Evolutionary conservation across 2,888 invertebrate species (phyloP).

Genomic region (Apantesis nais): DNA sequence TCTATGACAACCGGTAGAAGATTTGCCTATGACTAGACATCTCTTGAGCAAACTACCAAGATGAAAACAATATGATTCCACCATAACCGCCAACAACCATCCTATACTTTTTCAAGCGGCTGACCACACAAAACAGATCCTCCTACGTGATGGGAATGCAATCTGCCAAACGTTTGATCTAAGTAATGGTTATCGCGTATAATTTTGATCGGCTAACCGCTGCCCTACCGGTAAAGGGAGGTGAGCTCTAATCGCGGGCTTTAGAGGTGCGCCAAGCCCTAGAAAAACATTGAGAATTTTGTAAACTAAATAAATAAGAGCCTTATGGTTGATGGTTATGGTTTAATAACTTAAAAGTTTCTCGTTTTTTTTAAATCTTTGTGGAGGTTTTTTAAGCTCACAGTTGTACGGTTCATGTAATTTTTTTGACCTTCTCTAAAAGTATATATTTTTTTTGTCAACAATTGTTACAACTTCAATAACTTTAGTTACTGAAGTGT

Average conservation of each 20-base stretch:
- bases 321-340: too few species aligned
- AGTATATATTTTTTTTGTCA: too few species aligned
- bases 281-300: not conserved
- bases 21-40: not conserved
- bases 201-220: slow-evolving; percentile 50
- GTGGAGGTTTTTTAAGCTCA: not conserved
- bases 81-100: slow-evolving; percentile 35
- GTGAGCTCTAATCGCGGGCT: slow-evolving; percentile 54
- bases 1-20: not conserved
- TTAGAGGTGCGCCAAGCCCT: slow-evolving; percentile 31
- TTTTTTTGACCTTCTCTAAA: too few species aligned
- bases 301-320: not conserved
- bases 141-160: slow-evolving; percentile 35
- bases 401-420: not conserved
- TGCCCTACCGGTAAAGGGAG: slow-evolving; percentile 31
- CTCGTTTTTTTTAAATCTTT: not conserved
- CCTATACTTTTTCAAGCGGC: slow-evolving; percentile 4
- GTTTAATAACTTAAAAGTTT: not conserved
- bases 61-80: not conserved
- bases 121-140: slow-evolving; percentile 39
- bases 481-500: too few species aligned
- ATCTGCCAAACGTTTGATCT: slow-evolving; percentile 44
- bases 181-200: slow-evolving; percentile 49
- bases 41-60: not conserved
- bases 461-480: too few species aligned